Evolutionary conservation across 1,140 invertebrate genomes (phyloP), one percentile per base, ranked within the genome.

Genomic region (Drosophila mauritiana): DNA sequence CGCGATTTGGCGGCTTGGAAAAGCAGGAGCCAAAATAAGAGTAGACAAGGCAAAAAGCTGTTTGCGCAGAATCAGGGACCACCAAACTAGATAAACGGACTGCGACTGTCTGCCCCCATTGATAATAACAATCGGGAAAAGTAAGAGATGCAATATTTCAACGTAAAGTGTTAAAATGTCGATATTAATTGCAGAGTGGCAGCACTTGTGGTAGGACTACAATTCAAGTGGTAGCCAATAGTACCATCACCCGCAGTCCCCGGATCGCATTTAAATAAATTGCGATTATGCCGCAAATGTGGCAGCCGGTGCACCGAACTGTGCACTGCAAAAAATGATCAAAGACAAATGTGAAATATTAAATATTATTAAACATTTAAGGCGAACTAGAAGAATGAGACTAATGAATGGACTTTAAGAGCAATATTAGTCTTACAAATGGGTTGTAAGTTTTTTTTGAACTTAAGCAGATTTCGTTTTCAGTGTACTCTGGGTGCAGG

Each of bases 101-200:
- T 70, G 74, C 45, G 36, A 70, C 56, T 77, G 74, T 51, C 62
- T 78, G 77, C 63, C 65, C 69, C 74, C 65, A 72, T 75, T 89
- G 85, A 89, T 89, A 90, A 84, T 78, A 89, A 74, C 85, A 84
- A 84, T 89, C 80, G 64, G 62, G 59, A 81, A 70, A 78, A 89
- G 80, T 89, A 77, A 89, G 74, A 84, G 86, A 82, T 76, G 86
- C 79, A 86, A 90, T 90, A 90, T 81, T 84, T 90, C 86, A 90
- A 62, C 55, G 78, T 69, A 82, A 90, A 90, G 86, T 90, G 86
- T 90, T 90, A 90, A 90, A 90, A 90, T 90, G 86, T 90, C 86
- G 86, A 90, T 90, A 90, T 90, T 90, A 90, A 90, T 90, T 90
- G 86, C 78, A 80, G 81, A 77, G 64, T 74, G 48, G 57, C 63